Evolutionary conservation across 2,888 invertebrate genomes (phyloP), one percentile per base, ranked within the genome.

Genomic region (Mylabris sibirica): DNA sequence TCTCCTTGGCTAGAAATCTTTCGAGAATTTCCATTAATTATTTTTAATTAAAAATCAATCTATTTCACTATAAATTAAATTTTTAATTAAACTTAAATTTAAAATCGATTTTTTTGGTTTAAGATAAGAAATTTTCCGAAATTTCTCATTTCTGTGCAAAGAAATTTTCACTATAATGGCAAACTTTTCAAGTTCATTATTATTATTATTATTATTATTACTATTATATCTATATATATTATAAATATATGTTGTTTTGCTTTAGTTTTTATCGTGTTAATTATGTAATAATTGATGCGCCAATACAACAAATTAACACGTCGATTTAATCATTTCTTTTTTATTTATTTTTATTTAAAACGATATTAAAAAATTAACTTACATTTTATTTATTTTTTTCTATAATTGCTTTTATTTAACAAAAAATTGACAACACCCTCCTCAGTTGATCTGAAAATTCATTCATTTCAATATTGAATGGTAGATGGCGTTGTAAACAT

Each of bases 391-490:
- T 11, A 38, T 38, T 38, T 38, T 12, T 38, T 38, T 38, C 38
- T 38, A 38, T 6, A 12, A 14, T 44, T 44, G 14, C n/a, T 49
- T 49, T 49, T 14, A 69, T 74, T n/a, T 70, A 30, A 30, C 30
- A 30, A 78, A 77, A 81, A 82, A 82, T 80, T 83, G 83, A 83
- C 84, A 84, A 84, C 84, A 83, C 84, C 83, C 84, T 81, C 83
- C 84, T 81, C 74, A 75, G 73, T 70, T 69, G 72, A 73, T 30
- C 30, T 69, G 72, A 61, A 65, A 68, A 64, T 64, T 64, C 49
- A 30, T 26, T 44, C 6, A 44, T 17, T 44, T 4, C 44, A n/a
- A 44, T 17, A 44, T n/a, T 44, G 17, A 8, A 1, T 5, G 6
- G 3, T 8, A 44, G 44, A 44, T 44, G 44, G 44, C 44, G 44